Evolutionary conservation across 2,113 vertebrate species (phyloP).

Genomic region (Macaca nemestrina): DNA sequence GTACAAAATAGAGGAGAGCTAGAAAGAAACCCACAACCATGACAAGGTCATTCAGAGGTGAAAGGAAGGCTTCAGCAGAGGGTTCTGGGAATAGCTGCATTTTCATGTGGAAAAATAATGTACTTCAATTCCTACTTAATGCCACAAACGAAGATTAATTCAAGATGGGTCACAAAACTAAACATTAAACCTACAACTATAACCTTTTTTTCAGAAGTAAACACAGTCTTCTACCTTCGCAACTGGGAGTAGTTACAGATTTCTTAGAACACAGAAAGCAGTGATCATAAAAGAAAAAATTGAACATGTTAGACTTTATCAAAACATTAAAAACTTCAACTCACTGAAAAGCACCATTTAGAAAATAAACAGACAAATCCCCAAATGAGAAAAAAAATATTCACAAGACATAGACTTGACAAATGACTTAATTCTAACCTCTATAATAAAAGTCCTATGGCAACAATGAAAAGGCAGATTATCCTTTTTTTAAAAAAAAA

Average conservation of each 20-base stretch:
- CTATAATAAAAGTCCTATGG: background rate
- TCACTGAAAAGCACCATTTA: background rate
- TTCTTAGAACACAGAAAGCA: background rate
- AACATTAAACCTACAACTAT: background rate
- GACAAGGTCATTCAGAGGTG: background rate
- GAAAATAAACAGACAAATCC: background rate
- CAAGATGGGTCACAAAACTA: background rate
- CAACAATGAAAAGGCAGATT: background rate
- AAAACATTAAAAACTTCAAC: background rate
- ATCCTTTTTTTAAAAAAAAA: background rate
- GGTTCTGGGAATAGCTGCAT: background rate
- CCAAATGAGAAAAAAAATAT: background rate
- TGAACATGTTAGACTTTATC: background rate
- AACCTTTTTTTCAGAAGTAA: slow-evolving; percentile 6
- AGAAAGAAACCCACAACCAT: background rate
- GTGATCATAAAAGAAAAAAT: background rate
- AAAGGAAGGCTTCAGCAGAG: background rate
- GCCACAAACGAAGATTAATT: background rate
- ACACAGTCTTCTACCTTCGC: background rate
- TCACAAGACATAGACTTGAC: background rate
- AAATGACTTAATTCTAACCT: background rate
- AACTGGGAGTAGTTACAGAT: background rate
- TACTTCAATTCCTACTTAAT: background rate
- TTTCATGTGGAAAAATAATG: background rate
- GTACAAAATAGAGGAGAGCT: background rate